Conservation (phyloP, 2,888 invertebrate genomes). For the Margaritifera margaritifera region DNA sequence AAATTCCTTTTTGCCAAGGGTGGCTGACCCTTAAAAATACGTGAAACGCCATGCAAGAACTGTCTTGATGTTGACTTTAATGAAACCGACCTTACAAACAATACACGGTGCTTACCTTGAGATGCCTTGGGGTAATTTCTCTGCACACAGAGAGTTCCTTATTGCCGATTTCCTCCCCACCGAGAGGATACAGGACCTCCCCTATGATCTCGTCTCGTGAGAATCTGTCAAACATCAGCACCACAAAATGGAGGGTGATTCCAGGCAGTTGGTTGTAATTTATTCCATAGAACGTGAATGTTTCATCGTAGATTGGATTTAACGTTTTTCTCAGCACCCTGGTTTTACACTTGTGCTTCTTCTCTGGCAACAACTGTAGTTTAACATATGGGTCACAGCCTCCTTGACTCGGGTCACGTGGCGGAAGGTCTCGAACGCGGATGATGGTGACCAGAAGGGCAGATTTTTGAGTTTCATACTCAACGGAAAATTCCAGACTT, state of each 20-base stretch:
- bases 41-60: not conserved
- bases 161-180: slow-evolving; percentile 72
- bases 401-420: slow-evolving; percentile 84
- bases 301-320: slow-evolving; percentile 98
- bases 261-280: slow-evolving; percentile 83
- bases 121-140: slow-evolving; percentile 92
- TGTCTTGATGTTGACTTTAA: not conserved
- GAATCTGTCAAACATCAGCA: slow-evolving; percentile 88
- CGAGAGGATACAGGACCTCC: slow-evolving; percentile 85
- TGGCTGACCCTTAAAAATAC: too few relatives aligned
- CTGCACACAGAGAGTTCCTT: slow-evolving; percentile 76
- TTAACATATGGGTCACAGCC: slow-evolving; percentile 98
- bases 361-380: slow-evolving; percentile 95
- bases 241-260: slow-evolving; percentile 84
- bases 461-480: slow-evolving; percentile 91
- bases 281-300: slow-evolving; percentile 96
- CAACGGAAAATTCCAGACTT: slow-evolving; percentile 90
- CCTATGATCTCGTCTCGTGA: slow-evolving; percentile 99
- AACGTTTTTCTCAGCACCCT: slow-evolving; percentile 95
- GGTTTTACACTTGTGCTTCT: slow-evolving; percentile 97
- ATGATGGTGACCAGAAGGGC: slow-evolving; percentile 94
- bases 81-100: too few relatives aligned
- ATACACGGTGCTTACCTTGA: slow-evolving; percentile 81
- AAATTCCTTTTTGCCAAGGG: too few relatives aligned
- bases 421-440: slow-evolving; percentile 90